A percentile compares a stretch with the other conserved stretches of the same genome.
Evolutionary conservation across 2,888 invertebrate species (phyloP).

Genomic region (Neoascia interrupta): DNA sequence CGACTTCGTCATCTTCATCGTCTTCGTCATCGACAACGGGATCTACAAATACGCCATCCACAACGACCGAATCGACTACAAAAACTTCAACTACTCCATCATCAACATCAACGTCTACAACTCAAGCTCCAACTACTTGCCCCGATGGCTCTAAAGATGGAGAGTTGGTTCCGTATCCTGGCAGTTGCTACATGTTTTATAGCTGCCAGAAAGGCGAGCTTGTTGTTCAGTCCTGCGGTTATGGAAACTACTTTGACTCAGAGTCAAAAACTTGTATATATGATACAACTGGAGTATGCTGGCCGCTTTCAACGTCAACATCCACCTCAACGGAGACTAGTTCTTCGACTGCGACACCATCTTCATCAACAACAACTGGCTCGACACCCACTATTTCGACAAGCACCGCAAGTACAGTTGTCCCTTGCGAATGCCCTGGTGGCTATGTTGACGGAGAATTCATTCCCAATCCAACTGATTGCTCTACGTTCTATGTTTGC

Average conservation of each 20-base stretch:
- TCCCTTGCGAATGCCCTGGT: slow-evolving; percentile 68
- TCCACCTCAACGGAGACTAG: neutral
- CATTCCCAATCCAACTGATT: slow-evolving; percentile 67
- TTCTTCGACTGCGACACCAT: neutral
- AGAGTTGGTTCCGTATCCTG: slow-evolving; percentile 69
- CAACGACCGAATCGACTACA: neutral
- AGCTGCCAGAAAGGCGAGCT: slow-evolving; percentile 72
- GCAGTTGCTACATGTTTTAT: slow-evolving; percentile 72
- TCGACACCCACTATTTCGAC: no score
- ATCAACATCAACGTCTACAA: neutral
- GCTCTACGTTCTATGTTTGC: slow-evolving; percentile 72
- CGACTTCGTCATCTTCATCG: neutral
- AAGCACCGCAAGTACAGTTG: no score
- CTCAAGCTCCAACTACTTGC: slow-evolving; percentile 1
- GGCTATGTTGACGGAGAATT: slow-evolving; percentile 70
- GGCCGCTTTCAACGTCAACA: slow-evolving; percentile 1
- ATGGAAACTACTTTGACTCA: slow-evolving; percentile 70
- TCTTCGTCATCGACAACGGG: neutral
- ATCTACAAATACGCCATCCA: neutral
- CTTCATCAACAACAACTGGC: neutral
- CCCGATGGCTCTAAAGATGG: slow-evolving; percentile 63
- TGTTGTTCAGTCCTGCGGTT: slow-evolving; percentile 63
- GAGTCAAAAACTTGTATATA: slow-evolving; percentile 10
- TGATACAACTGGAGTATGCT: slow-evolving; percentile 35
- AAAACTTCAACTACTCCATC: neutral